These are phyloP conservation scores for Pipra filicauda DNA, from an alignment of 2,113 vertebrate species.

Conservation along the genomic window DNA sequence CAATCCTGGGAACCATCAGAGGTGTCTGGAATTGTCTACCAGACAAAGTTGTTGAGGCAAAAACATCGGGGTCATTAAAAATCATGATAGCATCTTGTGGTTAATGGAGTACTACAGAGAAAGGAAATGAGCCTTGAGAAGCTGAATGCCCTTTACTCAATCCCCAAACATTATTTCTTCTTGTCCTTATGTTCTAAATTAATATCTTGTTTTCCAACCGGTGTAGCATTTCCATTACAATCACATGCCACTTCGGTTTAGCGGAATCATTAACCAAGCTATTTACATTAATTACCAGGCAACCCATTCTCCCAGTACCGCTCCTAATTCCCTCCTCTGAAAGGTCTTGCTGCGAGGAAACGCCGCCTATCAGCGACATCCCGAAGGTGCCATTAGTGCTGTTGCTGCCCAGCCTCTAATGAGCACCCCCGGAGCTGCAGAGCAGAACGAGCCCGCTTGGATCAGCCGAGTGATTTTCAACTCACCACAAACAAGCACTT, in stretches of 20 bases:
- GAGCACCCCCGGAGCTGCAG: background rate
- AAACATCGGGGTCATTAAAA: slow-evolving; percentile 38
- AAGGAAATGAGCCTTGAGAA: slow-evolving; percentile 67
- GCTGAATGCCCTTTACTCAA: slow-evolving; percentile 47
- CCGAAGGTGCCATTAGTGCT: background rate
- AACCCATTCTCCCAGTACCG: background rate
- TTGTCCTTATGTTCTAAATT: slow-evolving; percentile 60
- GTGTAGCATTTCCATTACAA: slow-evolving; percentile 46
- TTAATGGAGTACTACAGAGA: slow-evolving; percentile 55
- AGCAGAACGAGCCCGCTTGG: rapidly evolving
- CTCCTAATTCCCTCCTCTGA: background rate
- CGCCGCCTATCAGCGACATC: background rate
- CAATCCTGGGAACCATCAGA: background rate
- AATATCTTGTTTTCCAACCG: slow-evolving; percentile 56
- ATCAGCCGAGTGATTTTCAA: background rate
- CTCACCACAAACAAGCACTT: background rate
- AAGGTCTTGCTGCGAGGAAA: background rate
- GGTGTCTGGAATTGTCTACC: background rate
- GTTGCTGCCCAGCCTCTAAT: background rate
- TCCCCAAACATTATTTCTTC: slow-evolving; percentile 49
- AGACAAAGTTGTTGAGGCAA: slow-evolving; percentile 10
- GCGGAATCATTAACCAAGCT: slow-evolving; percentile 35
- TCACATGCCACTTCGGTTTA: slow-evolving; percentile 35
- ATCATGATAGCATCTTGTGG: slow-evolving; percentile 51
- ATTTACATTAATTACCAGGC: slow-evolving; percentile 30